Evolutionary conservation across 2,888 invertebrate genomes (phyloP), one percentile per base, ranked within the genome.

Genomic region (Lottia gigantea): DNA sequence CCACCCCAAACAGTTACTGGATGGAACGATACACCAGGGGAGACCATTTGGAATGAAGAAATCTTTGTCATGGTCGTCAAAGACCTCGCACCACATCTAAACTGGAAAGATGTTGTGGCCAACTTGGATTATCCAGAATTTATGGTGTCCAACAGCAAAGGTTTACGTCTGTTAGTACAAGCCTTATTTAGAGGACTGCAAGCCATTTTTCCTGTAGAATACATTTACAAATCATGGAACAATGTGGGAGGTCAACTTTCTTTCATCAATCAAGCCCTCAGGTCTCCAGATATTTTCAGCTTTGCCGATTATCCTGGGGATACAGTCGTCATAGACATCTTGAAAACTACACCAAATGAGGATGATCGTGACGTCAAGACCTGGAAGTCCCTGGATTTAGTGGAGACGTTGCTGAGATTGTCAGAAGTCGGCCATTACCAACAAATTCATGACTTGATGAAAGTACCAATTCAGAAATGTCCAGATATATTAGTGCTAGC

Each of bases 121-220:
- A 95, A 96, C 89, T 90, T 98, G 55, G 98, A 99, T 87, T 95
- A 97, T 88, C 91, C 93, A 2, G 95, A 95, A 81, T 98, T 98
- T 73, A 67, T 80, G 64, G 81, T 88, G 46, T 67, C 70, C 25
- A 82, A 96, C 88, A 92, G 96, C 79, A 93, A 93, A 85, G 95
- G 95, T 3, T 90, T 98, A 68, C 93, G 92, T 81, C 89, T 98
- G 68, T 90, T 98, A 62, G 92, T 96, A 80, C 94, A 93, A 67
- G 95, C 95, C 66, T 90, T 98, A 69, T 92, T 94, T 74, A 89
- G 94, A 73, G 96, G 96, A 11, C 81, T 88, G 2, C 81, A 83
- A 65, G 86, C 86, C 49, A 78, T 82, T 45, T 90, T 90, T 79
- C 98, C 98, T 0, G 93, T 97, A 26, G 96, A 97, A 86, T 76